Conservation (phyloP, 2,888 invertebrate genomes). For the Drosophila subsilvestris region DNA sequence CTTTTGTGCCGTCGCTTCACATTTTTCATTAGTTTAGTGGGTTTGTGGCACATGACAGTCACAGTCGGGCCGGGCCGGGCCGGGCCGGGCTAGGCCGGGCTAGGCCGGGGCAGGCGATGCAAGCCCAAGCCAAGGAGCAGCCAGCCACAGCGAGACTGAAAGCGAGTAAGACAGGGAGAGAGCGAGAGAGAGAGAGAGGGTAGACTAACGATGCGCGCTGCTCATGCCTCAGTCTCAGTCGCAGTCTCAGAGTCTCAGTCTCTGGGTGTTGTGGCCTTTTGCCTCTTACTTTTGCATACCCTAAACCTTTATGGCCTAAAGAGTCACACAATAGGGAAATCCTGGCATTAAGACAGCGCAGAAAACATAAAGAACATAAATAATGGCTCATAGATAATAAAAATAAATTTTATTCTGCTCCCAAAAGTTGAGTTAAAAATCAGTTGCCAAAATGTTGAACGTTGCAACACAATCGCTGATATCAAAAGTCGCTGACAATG, state of each 20-base stretch:
- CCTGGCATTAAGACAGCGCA: too few species aligned
- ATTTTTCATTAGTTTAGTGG: slow-evolving; percentile 83
- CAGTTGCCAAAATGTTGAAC: too few species aligned
- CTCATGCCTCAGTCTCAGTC: slow-evolving; percentile 42
- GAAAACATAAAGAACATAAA: too few species aligned
- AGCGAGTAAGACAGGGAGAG: slow-evolving; percentile 2
- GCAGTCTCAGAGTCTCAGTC: slow-evolving; percentile 27
- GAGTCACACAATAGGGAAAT: slow-evolving; percentile 3
- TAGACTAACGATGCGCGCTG: slow-evolving; percentile 45
- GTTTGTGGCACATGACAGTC: slow-evolving; percentile 83
- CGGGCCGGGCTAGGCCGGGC: slow-evolving; percentile 3
- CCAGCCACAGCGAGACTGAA: slow-evolving; percentile 34
- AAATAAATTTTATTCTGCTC: too few species aligned
- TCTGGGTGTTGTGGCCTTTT: slow-evolving; percentile 57
- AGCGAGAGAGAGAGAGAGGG: background rate
- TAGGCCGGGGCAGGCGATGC: background rate
- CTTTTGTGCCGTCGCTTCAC: slow-evolving; percentile 78
- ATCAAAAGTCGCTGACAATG: too few species aligned
- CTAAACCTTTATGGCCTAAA: background rate
- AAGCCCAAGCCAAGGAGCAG: slow-evolving; percentile 49
- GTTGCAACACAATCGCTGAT: too few species aligned
- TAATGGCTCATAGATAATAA: too few species aligned
- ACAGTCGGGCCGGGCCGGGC: slow-evolving; percentile 66
- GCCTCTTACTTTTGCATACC: slow-evolving; percentile 51
- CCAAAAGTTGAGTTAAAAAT: too few species aligned